phyloP scores from a whole-genome alignment of 2,797 vertebrate species.

The Pogonophryne albipinna region DNA sequence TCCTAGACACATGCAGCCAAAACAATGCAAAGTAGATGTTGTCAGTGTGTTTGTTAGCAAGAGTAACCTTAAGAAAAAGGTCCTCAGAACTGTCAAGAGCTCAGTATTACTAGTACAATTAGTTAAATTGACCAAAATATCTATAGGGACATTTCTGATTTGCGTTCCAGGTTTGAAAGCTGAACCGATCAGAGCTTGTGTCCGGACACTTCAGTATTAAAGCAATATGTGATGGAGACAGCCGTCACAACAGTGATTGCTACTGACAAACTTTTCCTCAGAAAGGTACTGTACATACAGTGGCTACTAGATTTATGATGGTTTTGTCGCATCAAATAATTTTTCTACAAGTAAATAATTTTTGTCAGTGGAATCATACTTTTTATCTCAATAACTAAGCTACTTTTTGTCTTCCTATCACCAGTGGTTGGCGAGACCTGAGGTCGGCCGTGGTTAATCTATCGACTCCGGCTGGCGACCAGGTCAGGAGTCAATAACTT shows the following conservation, averaged over 20 bases:
- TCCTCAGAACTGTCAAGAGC: neutral
- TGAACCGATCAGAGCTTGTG: neutral
- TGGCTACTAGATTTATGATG: neutral
- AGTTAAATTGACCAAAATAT: neutral
- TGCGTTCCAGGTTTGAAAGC: neutral
- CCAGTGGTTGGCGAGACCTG: constrained; percentile 38
- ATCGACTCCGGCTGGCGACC: constrained; percentile 31
- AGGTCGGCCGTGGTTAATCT: constrained; percentile 50
- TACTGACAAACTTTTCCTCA: neutral
- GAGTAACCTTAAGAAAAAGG: neutral
- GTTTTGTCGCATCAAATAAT: neutral
- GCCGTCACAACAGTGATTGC: neutral
- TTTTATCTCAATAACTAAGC: constrained; percentile 25
- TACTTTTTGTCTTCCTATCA: constrained; percentile 46
- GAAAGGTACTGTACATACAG: neutral
- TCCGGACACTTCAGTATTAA: neutral
- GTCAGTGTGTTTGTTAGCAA: neutral
- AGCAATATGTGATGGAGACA: neutral
- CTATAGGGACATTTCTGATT: neutral
- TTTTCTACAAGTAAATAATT: constrained; percentile 11
- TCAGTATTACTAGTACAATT: neutral
- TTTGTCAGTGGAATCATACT: neutral
- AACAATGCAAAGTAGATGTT: neutral
- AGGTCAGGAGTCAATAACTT: constrained; percentile 58
- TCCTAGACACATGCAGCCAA: neutral